Percentiles rank a stretch among this genome's conserved stretches.
phyloP scores from a whole-genome alignment of 2,888 invertebrate species.

The Prenolepis imparis region DNA sequence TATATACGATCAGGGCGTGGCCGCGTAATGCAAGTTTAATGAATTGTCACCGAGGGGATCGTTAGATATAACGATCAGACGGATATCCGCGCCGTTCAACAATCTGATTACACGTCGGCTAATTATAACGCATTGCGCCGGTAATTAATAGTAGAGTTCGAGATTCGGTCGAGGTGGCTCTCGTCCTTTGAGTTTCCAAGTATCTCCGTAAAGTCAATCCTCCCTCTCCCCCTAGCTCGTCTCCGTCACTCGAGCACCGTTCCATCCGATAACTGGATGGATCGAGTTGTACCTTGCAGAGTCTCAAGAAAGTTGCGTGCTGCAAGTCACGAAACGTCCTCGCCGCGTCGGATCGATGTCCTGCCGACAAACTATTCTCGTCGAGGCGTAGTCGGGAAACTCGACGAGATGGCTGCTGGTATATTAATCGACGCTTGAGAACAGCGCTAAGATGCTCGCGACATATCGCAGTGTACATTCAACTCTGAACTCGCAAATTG shows the following conservation, averaged over 20 bases:
- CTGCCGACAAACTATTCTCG: slow-evolving; percentile 46
- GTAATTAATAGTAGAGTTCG: slow-evolving; percentile 80
- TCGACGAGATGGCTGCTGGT: slow-evolving; percentile 25
- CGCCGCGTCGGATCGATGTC: slow-evolving; percentile 45
- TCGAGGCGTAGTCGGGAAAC: slow-evolving; percentile 23
- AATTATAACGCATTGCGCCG: slow-evolving; percentile 81
- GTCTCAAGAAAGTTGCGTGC: slow-evolving; percentile 48
- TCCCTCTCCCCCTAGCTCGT: neutral
- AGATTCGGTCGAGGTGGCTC: slow-evolving; percentile 59
- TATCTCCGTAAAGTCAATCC: slow-evolving; percentile 23
- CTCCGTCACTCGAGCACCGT: neutral
- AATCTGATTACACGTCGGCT: slow-evolving; percentile 81
- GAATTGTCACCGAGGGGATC: slow-evolving; percentile 84
- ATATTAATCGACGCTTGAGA: slow-evolving; percentile 47
- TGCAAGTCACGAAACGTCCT: slow-evolving; percentile 29
- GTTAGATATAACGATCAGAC: slow-evolving; percentile 80
- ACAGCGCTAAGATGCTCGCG: slow-evolving; percentile 21
- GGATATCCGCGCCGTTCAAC: slow-evolving; percentile 79
- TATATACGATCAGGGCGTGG: slow-evolving; percentile 60
- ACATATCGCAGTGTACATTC: neutral
- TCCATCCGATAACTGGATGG: slow-evolving; percentile 34
- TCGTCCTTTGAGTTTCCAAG: slow-evolving; percentile 50
- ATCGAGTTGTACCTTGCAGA: slow-evolving; percentile 48
- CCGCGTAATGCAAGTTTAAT: slow-evolving; percentile 75
- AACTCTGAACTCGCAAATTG: neutral